Percentiles rank a stretch among this genome's conserved stretches.
Conservation (phyloP, 1,140 invertebrate species). For the Babylonia areolata region DNA sequence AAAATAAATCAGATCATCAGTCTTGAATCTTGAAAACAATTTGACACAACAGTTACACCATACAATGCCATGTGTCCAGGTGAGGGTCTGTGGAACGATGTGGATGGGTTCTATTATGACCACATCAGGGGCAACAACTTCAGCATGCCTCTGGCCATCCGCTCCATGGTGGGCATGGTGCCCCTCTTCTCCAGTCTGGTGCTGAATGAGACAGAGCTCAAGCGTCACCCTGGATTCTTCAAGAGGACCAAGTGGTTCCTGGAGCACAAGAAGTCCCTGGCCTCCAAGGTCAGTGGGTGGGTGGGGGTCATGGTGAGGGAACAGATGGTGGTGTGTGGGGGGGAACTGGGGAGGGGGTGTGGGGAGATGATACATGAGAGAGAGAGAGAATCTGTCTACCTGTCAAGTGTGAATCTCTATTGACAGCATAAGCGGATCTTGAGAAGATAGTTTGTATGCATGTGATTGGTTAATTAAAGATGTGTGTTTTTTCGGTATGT, state of each 20-base stretch:
- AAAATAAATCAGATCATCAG: too few relatives aligned
- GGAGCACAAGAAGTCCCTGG: slow-evolving; percentile 72
- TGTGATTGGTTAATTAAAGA: too few relatives aligned
- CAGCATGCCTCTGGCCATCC: slow-evolving; percentile 67
- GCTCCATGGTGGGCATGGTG: slow-evolving; percentile 76
- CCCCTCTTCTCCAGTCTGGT: slow-evolving; percentile 75
- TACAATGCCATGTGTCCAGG: too few relatives aligned
- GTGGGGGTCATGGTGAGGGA: background rate
- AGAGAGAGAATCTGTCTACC: background rate
- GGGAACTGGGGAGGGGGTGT: background rate
- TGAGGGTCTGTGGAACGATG: slow-evolving; percentile 76
- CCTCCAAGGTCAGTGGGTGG: slow-evolving; percentile 50
- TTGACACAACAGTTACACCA: too few relatives aligned
- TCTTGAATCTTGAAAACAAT: too few relatives aligned
- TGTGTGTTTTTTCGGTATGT: too few relatives aligned
- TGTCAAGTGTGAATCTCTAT: too few relatives aligned
- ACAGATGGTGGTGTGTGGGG: background rate
- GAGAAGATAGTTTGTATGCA: too few relatives aligned
- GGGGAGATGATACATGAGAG: background rate
- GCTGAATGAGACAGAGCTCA: slow-evolving; percentile 66
- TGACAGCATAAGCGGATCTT: too few relatives aligned
- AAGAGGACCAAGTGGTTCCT: slow-evolving; percentile 74
- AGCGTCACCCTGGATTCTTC: slow-evolving; percentile 68
- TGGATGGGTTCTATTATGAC: slow-evolving; percentile 77
- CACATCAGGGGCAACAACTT: slow-evolving; percentile 62